These are phyloP conservation scores for Choloepus didactylus DNA, from an alignment of 2,797 vertebrate genomes.

Conservation along the genomic window DNA sequence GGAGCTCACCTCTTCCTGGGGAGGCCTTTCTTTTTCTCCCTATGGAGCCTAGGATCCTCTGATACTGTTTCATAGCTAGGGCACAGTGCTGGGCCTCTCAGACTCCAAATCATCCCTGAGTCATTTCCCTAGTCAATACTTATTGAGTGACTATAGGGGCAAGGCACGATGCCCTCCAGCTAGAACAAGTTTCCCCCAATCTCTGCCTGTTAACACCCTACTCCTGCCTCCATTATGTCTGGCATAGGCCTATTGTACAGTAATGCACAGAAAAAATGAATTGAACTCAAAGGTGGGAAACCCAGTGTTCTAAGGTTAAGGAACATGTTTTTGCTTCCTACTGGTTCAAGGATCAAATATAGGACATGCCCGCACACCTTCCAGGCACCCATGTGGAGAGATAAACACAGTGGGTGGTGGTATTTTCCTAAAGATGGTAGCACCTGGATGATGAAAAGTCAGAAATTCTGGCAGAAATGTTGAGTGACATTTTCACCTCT, in stretches of 20 bases:
- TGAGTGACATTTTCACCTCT: constrained; percentile 45
- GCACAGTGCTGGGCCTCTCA: background rate
- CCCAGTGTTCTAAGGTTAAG: background rate
- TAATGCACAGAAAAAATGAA: background rate
- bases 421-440: background rate
- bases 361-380: background rate
- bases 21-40: background rate
- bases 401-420: background rate
- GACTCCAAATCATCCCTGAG: background rate
- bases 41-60: background rate
- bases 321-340: background rate
- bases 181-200: background rate
- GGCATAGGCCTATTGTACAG: background rate
- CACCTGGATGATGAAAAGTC: background rate
- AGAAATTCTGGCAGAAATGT: constrained; percentile 6
- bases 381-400: background rate
- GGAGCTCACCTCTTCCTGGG: background rate
- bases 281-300: background rate
- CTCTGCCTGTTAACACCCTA: background rate
- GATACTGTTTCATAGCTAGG: background rate
- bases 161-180: background rate
- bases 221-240: background rate
- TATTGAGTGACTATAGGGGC: background rate
- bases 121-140: background rate
- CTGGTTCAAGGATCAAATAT: background rate